phyloP scores from a whole-genome alignment of 2,113 vertebrate genomes.

The Lates calcarifer region DNA sequence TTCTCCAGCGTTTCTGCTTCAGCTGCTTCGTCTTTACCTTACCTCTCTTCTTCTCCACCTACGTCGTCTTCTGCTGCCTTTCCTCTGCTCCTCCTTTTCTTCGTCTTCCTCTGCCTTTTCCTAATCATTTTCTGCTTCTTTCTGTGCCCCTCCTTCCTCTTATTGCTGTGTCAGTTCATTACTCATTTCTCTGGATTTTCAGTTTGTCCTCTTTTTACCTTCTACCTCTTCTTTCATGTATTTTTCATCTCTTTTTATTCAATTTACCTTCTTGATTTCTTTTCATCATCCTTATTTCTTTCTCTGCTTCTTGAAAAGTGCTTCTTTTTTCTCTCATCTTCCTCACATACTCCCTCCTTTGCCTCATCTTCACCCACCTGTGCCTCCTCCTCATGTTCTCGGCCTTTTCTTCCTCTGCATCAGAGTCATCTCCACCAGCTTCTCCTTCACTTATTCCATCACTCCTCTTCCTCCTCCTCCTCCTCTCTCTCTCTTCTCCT shows the following conservation, averaged over 20 bases:
- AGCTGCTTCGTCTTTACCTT: slow-evolving; percentile 16
- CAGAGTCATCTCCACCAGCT: slow-evolving; percentile 5
- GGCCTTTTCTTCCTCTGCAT: neutral
- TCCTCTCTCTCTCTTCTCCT: neutral
- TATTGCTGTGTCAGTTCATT: neutral
- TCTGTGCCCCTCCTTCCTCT: neutral
- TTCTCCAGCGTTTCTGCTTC: neutral
- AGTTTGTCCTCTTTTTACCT: neutral
- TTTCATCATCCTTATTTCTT: neutral
- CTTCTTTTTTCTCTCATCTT: neutral
- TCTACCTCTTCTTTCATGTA: neutral
- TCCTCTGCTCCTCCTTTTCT: neutral
- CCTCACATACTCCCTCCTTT: neutral
- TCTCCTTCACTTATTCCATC: neutral
- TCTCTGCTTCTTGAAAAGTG: slow-evolving; percentile 1
- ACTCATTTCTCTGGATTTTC: neutral
- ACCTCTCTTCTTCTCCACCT: neutral
- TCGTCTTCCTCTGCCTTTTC: neutral
- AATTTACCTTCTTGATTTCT: neutral
- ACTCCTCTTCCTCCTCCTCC: too few species aligned
- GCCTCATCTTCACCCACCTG: neutral
- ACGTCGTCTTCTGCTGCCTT: slow-evolving; percentile 6
- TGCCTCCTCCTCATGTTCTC: neutral
- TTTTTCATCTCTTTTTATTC: neutral
- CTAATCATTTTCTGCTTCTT: neutral